Base-by-base conservation (phyloP, 1,140 invertebrate species). In the Pseudoatta argentina region DNA sequence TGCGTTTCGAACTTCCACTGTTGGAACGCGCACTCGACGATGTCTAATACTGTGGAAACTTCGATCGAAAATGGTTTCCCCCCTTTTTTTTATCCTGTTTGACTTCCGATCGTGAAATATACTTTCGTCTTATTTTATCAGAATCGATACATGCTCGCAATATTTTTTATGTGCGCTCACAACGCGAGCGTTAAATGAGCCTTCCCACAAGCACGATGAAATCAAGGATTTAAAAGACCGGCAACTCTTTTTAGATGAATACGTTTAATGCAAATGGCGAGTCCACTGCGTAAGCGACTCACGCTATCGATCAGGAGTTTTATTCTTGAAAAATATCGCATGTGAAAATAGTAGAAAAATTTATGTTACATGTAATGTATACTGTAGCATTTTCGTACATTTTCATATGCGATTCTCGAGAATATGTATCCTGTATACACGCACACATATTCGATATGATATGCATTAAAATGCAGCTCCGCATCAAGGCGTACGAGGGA, bases 381-480 rank as follows among this genome's bases (percentile, higher is more conserved):
- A 10, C 8, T 10, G 8, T 44, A 1, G 39, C 10, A 44, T 44
- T 44, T 44, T 44, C 8, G 0, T 12, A 44, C 39, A 44, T 44
- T 44, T 44, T 44, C 39, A 44, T 44, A 44, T 39, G 10, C 39
- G 39, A 44, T 44, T 44, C 8, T 39, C 39, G 10, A 44, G 39
- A 44, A 44, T 12, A 8, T 44, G 39, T 44, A 44, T 44, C 39
- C 39, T 44, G 39, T 30, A 66, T 2, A 55, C 55, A 39, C 64
- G 44, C 55, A 83, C 78, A 83, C 66, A 82, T 86, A 51, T 27
- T 73, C 76, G 61, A 39, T 39, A 53, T 48, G 39, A 64, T 53
- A 67, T 73, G 24, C 34, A 66, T 71, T 72, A 82, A 61, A 66
- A 48, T 57, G 21, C 51, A 48, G 34, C 59, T 83, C 82, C 27